Percentiles rank a stretch among this genome's conserved stretches.
These are phyloP conservation scores for Trisateles emortualis DNA, from an alignment of 2,888 invertebrate genomes.

Conservation along the genomic window DNA sequence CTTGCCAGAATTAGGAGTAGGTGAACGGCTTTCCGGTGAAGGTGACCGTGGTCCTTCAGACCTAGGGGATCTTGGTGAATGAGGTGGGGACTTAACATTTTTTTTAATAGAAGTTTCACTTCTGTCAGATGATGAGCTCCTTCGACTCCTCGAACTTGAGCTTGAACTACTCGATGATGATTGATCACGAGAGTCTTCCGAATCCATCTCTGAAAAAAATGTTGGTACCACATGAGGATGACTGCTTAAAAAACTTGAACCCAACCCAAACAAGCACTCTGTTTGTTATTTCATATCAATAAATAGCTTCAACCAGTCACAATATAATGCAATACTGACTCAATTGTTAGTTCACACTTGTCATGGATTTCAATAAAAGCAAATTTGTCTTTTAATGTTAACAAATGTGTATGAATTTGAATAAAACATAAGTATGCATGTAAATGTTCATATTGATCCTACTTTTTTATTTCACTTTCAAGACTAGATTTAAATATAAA, in stretches of 20 bases:
- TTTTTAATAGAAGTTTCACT: constrained; percentile 77
- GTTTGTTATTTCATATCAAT: constrained; percentile 49
- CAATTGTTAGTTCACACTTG: constrained; percentile 57
- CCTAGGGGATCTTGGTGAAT: constrained; percentile 47
- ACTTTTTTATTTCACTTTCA: not conserved
- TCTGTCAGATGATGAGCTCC: constrained; percentile 75
- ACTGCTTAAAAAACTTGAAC: constrained; percentile 19
- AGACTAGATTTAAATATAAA: too few relatives aligned
- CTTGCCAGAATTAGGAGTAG: constrained; percentile 54
- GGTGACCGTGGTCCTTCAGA: constrained; percentile 63
- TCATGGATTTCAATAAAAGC: constrained; percentile 38
- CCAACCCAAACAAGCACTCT: constrained; percentile 64
- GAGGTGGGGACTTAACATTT: constrained; percentile 69
- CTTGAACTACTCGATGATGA: constrained; percentile 84
- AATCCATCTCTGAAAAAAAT: constrained; percentile 86
- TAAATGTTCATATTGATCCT: not conserved
- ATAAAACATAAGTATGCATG: constrained; percentile 8
- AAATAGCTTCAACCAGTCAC: constrained; percentile 53
- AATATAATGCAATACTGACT: constrained; percentile 33
- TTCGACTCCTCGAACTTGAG: constrained; percentile 77
- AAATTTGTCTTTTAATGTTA: constrained; percentile 7
- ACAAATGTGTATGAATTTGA: not conserved
- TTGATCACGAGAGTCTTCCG: constrained; percentile 87
- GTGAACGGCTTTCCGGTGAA: constrained; percentile 65
- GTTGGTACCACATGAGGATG: constrained; percentile 48